A percentile compares a stretch with the other conserved stretches of the same genome.
Conservation (phyloP, 2,113 vertebrate genomes). For the Lonchura striata region DNA sequence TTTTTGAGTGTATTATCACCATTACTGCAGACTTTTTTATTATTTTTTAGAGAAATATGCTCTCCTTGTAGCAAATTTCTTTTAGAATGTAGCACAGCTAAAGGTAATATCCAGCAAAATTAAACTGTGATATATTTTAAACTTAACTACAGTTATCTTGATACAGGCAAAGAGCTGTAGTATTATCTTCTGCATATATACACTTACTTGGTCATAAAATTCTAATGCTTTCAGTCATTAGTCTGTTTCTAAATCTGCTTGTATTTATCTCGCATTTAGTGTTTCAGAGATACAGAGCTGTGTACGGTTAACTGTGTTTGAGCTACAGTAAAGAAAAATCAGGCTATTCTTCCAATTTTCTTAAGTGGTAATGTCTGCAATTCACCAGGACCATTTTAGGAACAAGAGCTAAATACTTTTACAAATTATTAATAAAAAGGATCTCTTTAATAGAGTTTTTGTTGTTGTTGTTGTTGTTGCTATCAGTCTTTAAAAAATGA, state of each 20-base stretch:
- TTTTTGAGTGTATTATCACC: not conserved
- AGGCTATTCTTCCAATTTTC: not conserved
- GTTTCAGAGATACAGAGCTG: not conserved
- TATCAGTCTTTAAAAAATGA: conserved; percentile 89
- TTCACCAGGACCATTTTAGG: not conserved
- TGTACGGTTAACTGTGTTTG: not conserved
- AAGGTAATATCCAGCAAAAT: not conserved
- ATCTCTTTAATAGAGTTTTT: not conserved
- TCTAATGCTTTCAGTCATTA: not conserved
- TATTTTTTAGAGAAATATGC: not conserved
- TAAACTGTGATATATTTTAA: not conserved
- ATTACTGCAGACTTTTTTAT: not conserved
- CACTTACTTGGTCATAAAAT: not conserved
- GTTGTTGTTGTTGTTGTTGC: conserved; percentile 25
- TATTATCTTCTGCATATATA: not conserved
- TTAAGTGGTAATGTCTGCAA: not conserved
- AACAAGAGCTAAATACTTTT: not conserved
- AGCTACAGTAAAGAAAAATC: not conserved
- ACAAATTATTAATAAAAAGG: not conserved
- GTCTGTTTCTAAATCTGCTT: not conserved
- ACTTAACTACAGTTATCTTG: not conserved
- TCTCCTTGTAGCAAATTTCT: not conserved
- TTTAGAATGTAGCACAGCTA: not conserved
- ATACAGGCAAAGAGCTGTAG: not conserved
- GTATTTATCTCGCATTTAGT: not conserved